These are phyloP conservation scores for Conomelus anceps DNA, from an alignment of 2,888 invertebrate species.

Conservation along the genomic window DNA sequence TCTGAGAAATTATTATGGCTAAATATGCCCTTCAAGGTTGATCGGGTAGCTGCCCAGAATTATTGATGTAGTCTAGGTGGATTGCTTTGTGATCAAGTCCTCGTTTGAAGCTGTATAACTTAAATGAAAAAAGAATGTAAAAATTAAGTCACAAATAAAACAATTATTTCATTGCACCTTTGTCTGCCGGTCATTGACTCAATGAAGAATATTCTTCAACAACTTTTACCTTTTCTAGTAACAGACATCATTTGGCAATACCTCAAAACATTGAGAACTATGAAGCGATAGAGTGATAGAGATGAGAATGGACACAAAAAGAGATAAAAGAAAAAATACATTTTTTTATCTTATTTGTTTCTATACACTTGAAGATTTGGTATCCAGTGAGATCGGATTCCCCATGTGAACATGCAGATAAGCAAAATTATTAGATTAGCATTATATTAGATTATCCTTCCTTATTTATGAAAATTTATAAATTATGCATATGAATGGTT, in stretches of 20 bases:
- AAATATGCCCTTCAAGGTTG: background rate
- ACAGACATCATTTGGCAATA: background rate
- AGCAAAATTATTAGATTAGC: too few species aligned
- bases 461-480: too few species aligned
- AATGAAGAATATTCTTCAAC: background rate
- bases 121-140: too few species aligned
- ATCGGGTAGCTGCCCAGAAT: background rate
- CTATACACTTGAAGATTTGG: too few species aligned
- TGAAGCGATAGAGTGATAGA: background rate
- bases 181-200: background rate
- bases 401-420: too few species aligned
- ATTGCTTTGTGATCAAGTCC: background rate
- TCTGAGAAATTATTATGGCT: background rate
- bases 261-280: background rate
- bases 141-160: background rate
- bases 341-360: too few species aligned
- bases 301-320: too few species aligned
- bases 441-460: too few species aligned
- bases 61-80: background rate
- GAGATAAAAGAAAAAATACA: too few species aligned
- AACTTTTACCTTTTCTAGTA: too few species aligned
- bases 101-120: background rate
- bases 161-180: background rate
- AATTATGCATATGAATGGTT: too few species aligned
- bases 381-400: too few species aligned